These are phyloP conservation scores for Barbus barbus DNA, from an alignment of 2,113 vertebrate genomes.

Conservation along the genomic window DNA sequence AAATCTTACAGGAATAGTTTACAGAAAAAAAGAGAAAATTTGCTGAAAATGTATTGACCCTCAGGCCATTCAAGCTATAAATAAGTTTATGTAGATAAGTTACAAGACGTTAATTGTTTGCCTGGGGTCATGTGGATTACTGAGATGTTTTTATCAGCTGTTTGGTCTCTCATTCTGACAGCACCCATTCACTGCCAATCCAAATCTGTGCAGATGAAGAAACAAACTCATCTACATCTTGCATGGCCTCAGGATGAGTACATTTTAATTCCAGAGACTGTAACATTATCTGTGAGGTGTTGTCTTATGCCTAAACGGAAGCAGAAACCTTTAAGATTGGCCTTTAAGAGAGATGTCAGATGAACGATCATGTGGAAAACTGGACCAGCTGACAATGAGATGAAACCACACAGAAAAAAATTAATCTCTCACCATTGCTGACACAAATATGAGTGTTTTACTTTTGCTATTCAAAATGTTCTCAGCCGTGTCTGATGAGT, in stretches of 20 bases:
- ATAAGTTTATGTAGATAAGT: background rate
- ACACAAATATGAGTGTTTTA: background rate
- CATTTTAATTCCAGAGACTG: background rate
- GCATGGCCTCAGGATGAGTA: background rate
- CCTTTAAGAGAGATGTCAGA: background rate
- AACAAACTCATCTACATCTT: background rate
- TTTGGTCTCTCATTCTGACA: background rate
- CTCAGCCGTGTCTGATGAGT: background rate
- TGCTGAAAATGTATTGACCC: background rate
- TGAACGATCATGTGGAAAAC: background rate
- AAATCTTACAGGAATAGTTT: background rate
- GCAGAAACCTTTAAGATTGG: background rate
- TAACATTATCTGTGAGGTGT: background rate
- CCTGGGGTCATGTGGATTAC: too few species aligned
- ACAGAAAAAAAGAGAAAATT: too few species aligned
- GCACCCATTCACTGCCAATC: background rate
- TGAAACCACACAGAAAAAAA: too few species aligned
- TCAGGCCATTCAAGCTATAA: background rate
- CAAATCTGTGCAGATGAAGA: background rate
- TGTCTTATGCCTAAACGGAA: background rate
- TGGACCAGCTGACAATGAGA: background rate
- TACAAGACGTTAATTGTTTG: background rate
- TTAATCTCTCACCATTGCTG: background rate
- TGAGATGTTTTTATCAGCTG: too few species aligned
- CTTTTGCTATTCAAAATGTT: background rate